Evolutionary conservation across 2,113 vertebrate species (phyloP).

Genomic region (Leuciscus idus): DNA sequence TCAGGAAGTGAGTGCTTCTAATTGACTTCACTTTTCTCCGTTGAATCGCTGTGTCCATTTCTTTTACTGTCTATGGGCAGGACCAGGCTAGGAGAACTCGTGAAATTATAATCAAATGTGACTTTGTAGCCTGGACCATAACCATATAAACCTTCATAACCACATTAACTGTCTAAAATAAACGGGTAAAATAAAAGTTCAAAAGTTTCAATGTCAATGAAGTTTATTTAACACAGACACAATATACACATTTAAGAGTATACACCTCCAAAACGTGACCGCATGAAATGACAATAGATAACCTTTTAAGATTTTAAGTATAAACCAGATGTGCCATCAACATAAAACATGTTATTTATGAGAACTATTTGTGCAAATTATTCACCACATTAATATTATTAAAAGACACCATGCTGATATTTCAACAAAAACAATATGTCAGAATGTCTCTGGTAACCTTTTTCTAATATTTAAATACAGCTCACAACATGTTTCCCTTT

Average conservation of each 20-base stretch:
- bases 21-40: too few species aligned
- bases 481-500: not conserved
- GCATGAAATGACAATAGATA: conserved; percentile 10
- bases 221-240: not conserved
- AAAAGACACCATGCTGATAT: too few species aligned
- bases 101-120: not conserved
- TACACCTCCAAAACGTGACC: not conserved
- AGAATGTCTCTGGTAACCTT: not conserved
- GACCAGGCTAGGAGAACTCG: too few species aligned
- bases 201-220: not conserved
- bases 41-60: too few species aligned
- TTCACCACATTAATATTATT: not conserved
- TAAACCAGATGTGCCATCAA: not conserved
- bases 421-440: not conserved
- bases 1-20: too few species aligned
- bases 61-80: too few species aligned
- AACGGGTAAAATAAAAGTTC: not conserved
- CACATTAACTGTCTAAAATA: not conserved
- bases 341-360: not conserved
- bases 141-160: not conserved
- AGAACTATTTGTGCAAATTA: not conserved
- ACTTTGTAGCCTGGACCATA: not conserved
- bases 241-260: not conserved
- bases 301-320: not conserved
- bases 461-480: conserved; percentile 1